Evolutionary conservation across 1,140 invertebrate genomes (phyloP).

Genomic region (Drosophila bocqueti): DNA sequence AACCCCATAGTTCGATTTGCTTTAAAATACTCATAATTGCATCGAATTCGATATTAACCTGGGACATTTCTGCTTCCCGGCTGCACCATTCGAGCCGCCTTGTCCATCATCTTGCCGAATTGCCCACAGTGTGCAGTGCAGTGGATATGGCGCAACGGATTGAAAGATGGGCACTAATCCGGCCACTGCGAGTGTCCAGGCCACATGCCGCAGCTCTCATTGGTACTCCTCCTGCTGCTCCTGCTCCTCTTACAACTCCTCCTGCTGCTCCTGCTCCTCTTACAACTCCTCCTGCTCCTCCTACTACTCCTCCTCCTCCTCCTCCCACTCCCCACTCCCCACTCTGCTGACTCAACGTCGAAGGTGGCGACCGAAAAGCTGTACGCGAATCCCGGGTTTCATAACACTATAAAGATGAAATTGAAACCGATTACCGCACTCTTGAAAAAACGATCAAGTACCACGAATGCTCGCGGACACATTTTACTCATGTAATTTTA

Average conservation of each 20-base stretch:
- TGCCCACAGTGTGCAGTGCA: slow-evolving; percentile 7
- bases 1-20: neutral
- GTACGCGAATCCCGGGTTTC: slow-evolving; percentile 60
- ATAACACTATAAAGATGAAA: slow-evolving; percentile 83
- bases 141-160: slow-evolving; percentile 19
- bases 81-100: neutral
- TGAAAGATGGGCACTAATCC: slow-evolving; percentile 27
- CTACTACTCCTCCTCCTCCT: neutral
- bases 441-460: slow-evolving; percentile 82
- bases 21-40: neutral
- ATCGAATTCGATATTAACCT: neutral
- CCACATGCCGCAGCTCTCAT: neutral
- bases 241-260: neutral
- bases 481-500: slow-evolving; percentile 84
- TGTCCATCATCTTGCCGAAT: neutral
- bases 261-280: neutral
- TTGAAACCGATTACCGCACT: slow-evolving; percentile 84
- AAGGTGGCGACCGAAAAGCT: slow-evolving; percentile 53
- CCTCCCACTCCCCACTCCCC: no score
- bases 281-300: neutral
- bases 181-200: slow-evolving; percentile 18
- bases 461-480: slow-evolving; percentile 81
- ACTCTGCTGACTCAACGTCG: neutral
- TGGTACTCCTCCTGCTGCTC: slow-evolving; percentile 8
- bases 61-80: neutral